Conservation (phyloP, 1,140 invertebrate genomes). For the Ruditapes philippinarum region DNA sequence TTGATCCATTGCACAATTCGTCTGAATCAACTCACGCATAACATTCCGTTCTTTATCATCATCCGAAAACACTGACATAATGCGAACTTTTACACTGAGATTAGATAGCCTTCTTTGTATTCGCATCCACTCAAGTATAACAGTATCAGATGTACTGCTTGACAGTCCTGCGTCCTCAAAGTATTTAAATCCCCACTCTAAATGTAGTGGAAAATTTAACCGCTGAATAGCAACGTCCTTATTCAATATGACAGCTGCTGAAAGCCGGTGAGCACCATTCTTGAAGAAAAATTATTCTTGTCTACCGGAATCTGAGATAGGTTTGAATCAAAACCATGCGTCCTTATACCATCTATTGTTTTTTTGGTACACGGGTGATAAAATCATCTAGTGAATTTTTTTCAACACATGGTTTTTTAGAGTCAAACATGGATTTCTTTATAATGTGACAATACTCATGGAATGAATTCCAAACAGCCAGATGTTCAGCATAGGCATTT, state of each 20-base stretch:
- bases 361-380: background rate
- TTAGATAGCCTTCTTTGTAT: background rate
- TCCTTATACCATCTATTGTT: background rate
- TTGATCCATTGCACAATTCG: background rate
- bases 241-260: background rate
- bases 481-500: background rate
- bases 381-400: background rate
- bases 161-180: background rate
- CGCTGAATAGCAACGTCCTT: background rate
- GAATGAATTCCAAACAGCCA: background rate
- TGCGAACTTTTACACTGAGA: background rate
- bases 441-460: background rate
- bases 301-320: background rate
- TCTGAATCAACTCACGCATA: background rate
- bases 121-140: background rate
- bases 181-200: background rate
- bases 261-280: background rate
- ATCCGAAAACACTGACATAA: background rate
- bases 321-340: background rate
- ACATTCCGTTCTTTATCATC: background rate
- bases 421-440: background rate
- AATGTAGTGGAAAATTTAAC: background rate
- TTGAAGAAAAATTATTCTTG: background rate
- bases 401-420: background rate
- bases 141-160: background rate